Conservation (phyloP, 2,113 vertebrate species). For the Eptesicus fuscus region DNA sequence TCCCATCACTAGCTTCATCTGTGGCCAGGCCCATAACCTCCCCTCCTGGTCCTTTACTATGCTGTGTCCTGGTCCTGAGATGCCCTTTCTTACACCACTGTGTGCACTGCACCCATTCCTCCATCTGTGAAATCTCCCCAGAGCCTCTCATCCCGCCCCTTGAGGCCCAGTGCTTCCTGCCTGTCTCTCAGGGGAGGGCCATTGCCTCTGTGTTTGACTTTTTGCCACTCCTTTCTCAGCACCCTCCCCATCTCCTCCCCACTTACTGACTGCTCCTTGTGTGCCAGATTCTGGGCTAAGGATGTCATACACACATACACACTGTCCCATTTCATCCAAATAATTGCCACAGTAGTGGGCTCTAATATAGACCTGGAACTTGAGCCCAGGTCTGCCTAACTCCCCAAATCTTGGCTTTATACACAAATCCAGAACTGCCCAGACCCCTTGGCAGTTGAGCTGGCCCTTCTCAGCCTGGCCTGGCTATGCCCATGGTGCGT, state of each 20-base stretch:
- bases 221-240: background rate
- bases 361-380: background rate
- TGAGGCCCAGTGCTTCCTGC: background rate
- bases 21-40: background rate
- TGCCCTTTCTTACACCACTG: background rate
- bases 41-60: background rate
- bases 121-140: background rate
- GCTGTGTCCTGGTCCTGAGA: background rate
- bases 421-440: background rate
- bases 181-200: background rate
- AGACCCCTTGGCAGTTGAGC: background rate
- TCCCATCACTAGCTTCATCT: background rate
- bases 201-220: background rate
- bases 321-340: background rate
- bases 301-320: accelerated
- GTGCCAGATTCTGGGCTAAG: background rate
- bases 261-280: background rate
- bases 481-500: accelerated
- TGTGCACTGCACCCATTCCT: background rate
- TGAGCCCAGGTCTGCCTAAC: no score
- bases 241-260: no score
- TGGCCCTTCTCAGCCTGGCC: background rate
- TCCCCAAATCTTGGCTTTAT: background rate
- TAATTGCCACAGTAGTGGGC: background rate
- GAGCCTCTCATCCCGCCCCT: background rate